Base-by-base conservation (phyloP, 2,113 vertebrate species). In the Penelope pileata region DNA sequence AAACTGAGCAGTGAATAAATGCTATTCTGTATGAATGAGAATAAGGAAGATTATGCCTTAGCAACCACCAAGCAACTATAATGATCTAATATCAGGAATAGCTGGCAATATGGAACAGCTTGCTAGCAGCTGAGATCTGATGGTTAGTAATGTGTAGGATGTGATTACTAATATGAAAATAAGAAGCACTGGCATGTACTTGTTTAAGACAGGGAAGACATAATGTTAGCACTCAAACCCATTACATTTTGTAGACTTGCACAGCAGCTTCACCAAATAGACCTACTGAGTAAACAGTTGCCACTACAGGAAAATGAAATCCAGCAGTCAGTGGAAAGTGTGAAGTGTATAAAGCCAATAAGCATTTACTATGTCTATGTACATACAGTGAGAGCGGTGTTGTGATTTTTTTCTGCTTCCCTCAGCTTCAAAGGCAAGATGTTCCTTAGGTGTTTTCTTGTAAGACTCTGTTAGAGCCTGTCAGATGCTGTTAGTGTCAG, bases 11-110 rank as follows among this genome's bases (percentile, higher is more conserved):
- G 11, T 86, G 78, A 90, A 91, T 60, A 94, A 83, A 93, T 74
- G n/a, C n/a, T 91, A n/a, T 70, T 85, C 40, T 77, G 36, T 36
- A 76, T 94, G 90, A 96, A 94, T 95, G 60, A 92, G 59, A 79
- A 40, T 82, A 88, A 83, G 63, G 24, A 69, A 67, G 30, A 67
- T 15, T 64, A 42, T 91, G 27, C 43, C 94, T 92, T 96, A 95
- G 92, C 83, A 96, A 92, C 87, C 63, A 94, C 67, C 40, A 74
- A 88, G 80, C 26, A 93, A 82, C 66, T 73, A 75, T 64, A 73
- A 84, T 95, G 56, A 93, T 92, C 64, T 84, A 22, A 32, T 79
- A 75, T 51, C 34, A 48, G 43, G 45, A 36, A 21, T 62, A 83
- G 36, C 29, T 29, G 53, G 51, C 22, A 68, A 43, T 12, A n/a